Evolutionary conservation across 2,113 vertebrate genomes (phyloP), one percentile per base, ranked within the genome.

Genomic region (Elgaria multicarinata): DNA sequence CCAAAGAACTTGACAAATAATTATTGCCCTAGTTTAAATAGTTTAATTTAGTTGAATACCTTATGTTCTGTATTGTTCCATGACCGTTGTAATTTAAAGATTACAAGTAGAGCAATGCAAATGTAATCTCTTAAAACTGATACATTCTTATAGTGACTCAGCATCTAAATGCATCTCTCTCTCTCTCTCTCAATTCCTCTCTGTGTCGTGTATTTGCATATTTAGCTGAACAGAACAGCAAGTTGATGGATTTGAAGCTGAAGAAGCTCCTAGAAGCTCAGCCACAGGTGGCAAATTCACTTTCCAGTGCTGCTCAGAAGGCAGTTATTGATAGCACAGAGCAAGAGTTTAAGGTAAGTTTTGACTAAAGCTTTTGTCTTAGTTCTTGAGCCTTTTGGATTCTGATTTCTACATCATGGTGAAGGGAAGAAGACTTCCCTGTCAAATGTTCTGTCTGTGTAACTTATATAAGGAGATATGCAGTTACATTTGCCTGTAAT

Each of bases 181-280:
- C 85, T 90, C 22, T 24, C 39, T 76, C 71, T 28, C n/a, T n/a
- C 8, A n/a, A n/a, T 71, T 18, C 26, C 22, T 74, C 33, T 72
- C 31, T 85, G 6, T 95, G 91, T 96, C 88, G n/a, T 93, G 82
- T 92, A 93, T 97, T 97, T 97, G 93, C 90, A 92, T 96, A 95
- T 97, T 90, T 96, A 98, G 98, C 97, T 96, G 96, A 98, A 96
- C 98, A 98, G 95, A 99, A 98, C 95, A 98, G 97, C 95, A 98
- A 97, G 89, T 97, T 98, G 76, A 93, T 98, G 94, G 98, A 99
- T 95, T 97, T 98, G 95, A 99, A 99, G 95, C 97, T 99, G 94
- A 99, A 98, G 97, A 98, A 98, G 94, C 96, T 98, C 93, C 95
- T 97, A 87, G 98, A 99, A 93, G 89, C 97, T 95, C 97, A 97